Percentiles rank a stretch among this genome's conserved stretches.
Conservation (phyloP, 2,797 vertebrate species). For the Garrulus glandarius region DNA sequence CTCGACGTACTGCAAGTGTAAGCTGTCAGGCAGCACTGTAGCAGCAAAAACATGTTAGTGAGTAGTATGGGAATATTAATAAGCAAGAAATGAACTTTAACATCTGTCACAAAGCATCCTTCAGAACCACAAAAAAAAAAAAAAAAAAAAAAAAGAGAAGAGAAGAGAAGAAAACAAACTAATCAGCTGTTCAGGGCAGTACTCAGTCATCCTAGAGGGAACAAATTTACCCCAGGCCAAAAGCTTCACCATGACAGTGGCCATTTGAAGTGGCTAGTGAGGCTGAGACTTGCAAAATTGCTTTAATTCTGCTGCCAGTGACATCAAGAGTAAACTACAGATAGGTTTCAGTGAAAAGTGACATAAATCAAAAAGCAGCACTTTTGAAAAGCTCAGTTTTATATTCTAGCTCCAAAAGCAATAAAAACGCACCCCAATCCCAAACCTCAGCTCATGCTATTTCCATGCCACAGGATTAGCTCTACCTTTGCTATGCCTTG, state of each 20-base stretch:
- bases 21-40: slow-evolving; percentile 33
- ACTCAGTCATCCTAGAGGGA: not conserved
- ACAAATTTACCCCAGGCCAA: not conserved
- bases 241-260: not conserved
- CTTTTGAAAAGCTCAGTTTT: not conserved
- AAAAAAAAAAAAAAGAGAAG: not conserved
- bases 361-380: not conserved
- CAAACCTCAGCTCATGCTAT: not conserved
- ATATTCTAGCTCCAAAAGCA: not conserved
- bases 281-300: not conserved
- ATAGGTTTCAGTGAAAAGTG: not conserved
- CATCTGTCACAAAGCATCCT: slow-evolving; percentile 13
- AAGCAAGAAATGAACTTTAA: slow-evolving; percentile 22
- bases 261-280: not conserved
- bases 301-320: not conserved
- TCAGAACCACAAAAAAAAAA: not conserved
- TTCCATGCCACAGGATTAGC: not conserved
- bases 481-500: not conserved
- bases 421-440: not conserved
- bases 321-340: not conserved
- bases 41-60: not conserved
- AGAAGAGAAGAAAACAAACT: not conserved
- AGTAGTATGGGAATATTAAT: slow-evolving; percentile 46
- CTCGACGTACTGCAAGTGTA: not conserved
- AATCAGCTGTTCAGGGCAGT: not conserved